Evolutionary conservation across 2,113 vertebrate species (phyloP), one percentile per base, ranked within the genome.

Genomic region (Corvus hawaiiensis): DNA sequence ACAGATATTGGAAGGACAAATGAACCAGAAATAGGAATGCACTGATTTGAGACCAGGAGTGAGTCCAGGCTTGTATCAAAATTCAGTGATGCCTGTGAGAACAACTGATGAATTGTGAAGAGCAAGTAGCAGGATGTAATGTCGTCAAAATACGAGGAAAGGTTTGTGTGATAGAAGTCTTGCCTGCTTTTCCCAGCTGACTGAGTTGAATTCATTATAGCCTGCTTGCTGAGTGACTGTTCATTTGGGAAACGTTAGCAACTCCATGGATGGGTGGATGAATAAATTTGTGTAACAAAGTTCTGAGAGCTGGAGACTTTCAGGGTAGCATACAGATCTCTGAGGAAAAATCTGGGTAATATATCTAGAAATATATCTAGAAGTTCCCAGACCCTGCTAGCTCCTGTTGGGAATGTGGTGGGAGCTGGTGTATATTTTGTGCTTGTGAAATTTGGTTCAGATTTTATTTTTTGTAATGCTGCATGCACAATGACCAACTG

Each of bases 151-250:
- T 82, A 32, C 0, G 15, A 69, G 79, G 72, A 62, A 69, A 68
- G 30, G 28, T 87, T 90, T 76, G 39, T 62, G 37, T 90, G 58
- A 23, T 79, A 78, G 44, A 78, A 78, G 33, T 39, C 48, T 81
- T 41, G 23, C 54, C 27, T 82, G 26, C 18, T 87, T 96, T 55
- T 85, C 71, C 62, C 35, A 76, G 44, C 54, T 67, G 67, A 56
- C 26, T 62, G 72, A 91, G 62, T 32, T 82, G 66, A 79, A 66
- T 85, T 93, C 62, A 56, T 90, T 92, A 33, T 33, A 83, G 79
- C 32, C 63, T 79, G 23, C 67, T 69, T 79, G 85, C 46, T 87
- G 78, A 79, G 88, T 87, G 78, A 63, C 85, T 93, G 71, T 85
- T 90, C 66, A 62, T 72, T 85, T 85, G 82, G 88, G 88, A 83